Evolutionary conservation across 2,113 vertebrate genomes (phyloP).

Genomic region (Pedionomus torquatus): DNA sequence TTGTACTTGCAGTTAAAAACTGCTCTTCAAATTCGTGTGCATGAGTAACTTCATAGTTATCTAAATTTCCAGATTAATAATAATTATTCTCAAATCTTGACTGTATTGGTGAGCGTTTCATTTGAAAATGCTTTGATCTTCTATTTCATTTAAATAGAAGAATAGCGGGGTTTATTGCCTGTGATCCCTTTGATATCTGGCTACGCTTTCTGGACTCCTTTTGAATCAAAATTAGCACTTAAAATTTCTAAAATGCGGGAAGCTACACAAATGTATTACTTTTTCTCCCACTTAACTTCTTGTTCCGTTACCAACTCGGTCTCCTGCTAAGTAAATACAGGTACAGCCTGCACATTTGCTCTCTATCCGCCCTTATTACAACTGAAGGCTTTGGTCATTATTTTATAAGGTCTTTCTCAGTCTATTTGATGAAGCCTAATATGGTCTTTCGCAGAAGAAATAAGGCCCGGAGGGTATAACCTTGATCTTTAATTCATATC

Average conservation of each 20-base stretch:
- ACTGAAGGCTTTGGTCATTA: not conserved
- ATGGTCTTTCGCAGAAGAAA: not conserved
- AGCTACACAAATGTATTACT: not conserved
- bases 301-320: not conserved
- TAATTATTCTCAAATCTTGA: not conserved
- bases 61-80: not conserved
- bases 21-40: not conserved
- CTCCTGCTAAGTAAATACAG: not conserved
- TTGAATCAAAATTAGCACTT: not conserved
- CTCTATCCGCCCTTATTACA: not conserved
- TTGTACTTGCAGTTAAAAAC: not conserved
- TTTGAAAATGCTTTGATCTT: not conserved
- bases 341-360: not conserved
- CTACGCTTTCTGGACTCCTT: not conserved
- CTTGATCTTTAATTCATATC: slow-evolving; percentile 46
- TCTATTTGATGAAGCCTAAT: not conserved
- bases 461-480: not conserved
- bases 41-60: not conserved
- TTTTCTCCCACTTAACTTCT: not conserved
- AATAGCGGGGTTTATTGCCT: not conserved
- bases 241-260: not conserved
- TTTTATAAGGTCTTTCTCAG: not conserved
- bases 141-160: not conserved
- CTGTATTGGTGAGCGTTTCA: not conserved
- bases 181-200: not conserved